Base-by-base conservation (phyloP, 2,797 vertebrate genomes). In the Labroides dimidiatus region DNA sequence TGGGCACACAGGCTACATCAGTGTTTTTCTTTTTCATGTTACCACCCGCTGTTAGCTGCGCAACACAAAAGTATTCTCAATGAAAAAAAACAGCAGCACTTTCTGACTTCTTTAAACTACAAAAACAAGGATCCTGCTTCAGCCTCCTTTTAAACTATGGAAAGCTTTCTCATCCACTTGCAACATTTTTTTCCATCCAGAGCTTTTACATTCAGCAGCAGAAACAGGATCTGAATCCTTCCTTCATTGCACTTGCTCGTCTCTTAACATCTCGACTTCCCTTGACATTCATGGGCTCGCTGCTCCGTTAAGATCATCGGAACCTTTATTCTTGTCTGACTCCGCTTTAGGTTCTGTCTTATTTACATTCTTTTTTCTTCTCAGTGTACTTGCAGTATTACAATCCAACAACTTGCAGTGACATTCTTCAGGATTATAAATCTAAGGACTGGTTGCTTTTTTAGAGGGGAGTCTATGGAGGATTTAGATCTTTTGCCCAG, bases 21-120 rank as follows among this genome's bases (percentile, higher is more conserved):
- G 53, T 83, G 57, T 79, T 85, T 89, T 81, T 73, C 57, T 83
- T 82, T 77, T 80, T 44, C 45, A 24, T 58, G 14, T 82, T 75
- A 69, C 53, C 64, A 47, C 51, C 64, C 24, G 33, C 56, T 48
- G 14, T 53, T 56, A 33, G 61, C 54, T 66, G 16, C 55, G 39
- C 15, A 17, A 64, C n/a, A 67, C 68, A 62, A 64, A 71, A 52
- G 11, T 43, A 52, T 53, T 66, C 53, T 64, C 52, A 50, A 50
- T 12, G 6, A 27, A 21, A 48, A 39, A 12, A 39, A 51, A 27
- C n/a, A 43, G 33, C n/a, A 69, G 48, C 21, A 49, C 39, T 62
- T 14, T 56, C 56, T 62, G 23, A 57, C 43, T 21, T 45, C 61
- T 58, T 74, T 36, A 64, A 56, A 72, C 52, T 19, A 39, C 50